These are phyloP conservation scores for Pharmacophagus antenor DNA, from an alignment of 2,888 invertebrate genomes.

Conservation along the genomic window DNA sequence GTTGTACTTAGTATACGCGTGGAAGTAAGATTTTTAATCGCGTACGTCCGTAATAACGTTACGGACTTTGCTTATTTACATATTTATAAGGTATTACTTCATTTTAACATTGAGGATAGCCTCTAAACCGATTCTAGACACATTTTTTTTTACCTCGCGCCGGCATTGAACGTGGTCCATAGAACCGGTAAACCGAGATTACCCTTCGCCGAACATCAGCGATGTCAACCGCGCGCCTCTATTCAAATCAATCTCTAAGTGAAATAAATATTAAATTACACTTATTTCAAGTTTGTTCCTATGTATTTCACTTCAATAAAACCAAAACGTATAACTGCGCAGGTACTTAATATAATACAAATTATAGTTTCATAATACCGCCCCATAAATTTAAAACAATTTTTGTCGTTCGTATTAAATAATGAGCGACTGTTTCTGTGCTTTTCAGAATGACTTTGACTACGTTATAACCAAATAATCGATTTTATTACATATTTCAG, in stretches of 20 bases:
- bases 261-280: conserved; percentile 22
- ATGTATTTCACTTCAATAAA: conserved; percentile 8
- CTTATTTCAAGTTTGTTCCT: conserved; percentile 2
- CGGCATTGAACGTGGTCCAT: conserved; percentile 72
- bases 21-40: not conserved
- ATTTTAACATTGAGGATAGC: conserved; percentile 37
- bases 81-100: conserved; percentile 30
- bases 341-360: conserved; percentile 1
- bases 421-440: not conserved
- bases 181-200: conserved; percentile 75
- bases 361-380: not conserved
- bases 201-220: conserved; percentile 68
- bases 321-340: not conserved
- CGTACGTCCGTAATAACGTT: conserved; percentile 6
- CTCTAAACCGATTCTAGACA: conserved; percentile 62
- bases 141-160: conserved; percentile 71
- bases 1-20: not conserved
- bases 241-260: conserved; percentile 46
- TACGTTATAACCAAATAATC: conserved; percentile 16
- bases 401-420: conserved; percentile 3
- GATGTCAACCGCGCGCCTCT: conserved; percentile 39
- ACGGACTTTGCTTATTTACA: conserved; percentile 27
- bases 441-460: not conserved
- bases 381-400: conserved; percentile 5
- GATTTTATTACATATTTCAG: conserved; percentile 49